Base-by-base conservation (phyloP, 2,113 vertebrate genomes). In the Chinchilla lanigera region DNA sequence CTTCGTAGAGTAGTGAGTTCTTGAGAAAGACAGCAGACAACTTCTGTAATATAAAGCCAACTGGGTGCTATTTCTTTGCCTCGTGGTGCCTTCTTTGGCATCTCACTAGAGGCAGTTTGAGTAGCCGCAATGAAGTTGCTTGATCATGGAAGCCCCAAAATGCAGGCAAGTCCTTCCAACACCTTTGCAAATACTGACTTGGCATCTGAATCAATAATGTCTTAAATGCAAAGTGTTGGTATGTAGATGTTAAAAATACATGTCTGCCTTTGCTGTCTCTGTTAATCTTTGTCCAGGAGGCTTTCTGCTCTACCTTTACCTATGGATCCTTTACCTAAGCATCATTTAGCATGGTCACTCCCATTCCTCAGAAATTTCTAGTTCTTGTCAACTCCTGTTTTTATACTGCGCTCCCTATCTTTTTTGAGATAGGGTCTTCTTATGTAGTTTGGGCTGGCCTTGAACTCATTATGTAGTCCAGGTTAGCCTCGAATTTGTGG, bases 161-260 rank as follows among this genome's bases (percentile, higher is more conserved):
- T 80, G 60, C 58, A 92, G 71, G 58, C 8, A 41, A 13, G 8
- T 67, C 47, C 41, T 85, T 63, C 78, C 13, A 73, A 10, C 30
- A 73, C 67, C 54, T 50, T 41, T 82, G 84, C 35, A 65, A 26
- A 28, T 54, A n/a, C 41, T 80, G 2, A 24, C 85, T 78, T 58
- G 52, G 38, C 24, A n/a, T 56, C 85, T 69, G 63, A 17, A 82
- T 41, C 83, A 89, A 14, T 6, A n/a, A 0, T 44, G 44, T 22
- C 28, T 95, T 73, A 95, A 95, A 19, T 94, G 77, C 17, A 94
- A 35, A 95, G 17, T 20, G 1, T 80, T 71, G 58, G 50, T 80
- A 10, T 77, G 47, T 78, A 4, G 33, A 78, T 38, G 61, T 93
- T 50, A 7, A 78, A 92, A 92, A 81, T 61, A 47, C 58, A 54